Evolutionary conservation across 2,113 vertebrate genomes (phyloP), one percentile per base, ranked within the genome.

Genomic region (Prunella himalayana): DNA sequence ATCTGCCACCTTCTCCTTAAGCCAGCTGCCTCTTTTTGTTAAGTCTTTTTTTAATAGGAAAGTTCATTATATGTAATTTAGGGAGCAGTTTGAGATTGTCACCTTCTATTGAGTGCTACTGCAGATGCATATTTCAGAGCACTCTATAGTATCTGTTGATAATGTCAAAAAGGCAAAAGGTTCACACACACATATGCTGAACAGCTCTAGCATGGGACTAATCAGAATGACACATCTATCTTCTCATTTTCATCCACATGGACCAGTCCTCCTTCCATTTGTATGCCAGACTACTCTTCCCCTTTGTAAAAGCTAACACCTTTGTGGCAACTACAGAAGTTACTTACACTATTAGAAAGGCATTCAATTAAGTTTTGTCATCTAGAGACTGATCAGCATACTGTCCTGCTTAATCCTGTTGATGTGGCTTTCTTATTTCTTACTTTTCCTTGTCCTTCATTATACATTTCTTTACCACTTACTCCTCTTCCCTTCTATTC

Each of bases 11-110:
- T 96, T 96, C 80, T 96, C 90, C 82, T 88, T 86, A 75, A 92
- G 76, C 88, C 93, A 95, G 80, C 90, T 96, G 95, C 93, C 88
- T 94, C 72, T 88, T 92, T 95, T 95, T 96, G 92, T 96, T 90
- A 95, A 88, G 61, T 53, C 69, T 86, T 94, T 94, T 94, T 82
- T 91, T 79, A 94, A 94, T 82, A 94, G 65, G 61, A 88, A 95
- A 95, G 82, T 90, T 89, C 84, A 95, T 95, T 87, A 85, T 84
- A 82, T 28, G 73, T 59, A 76, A 91, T 91, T 87, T 87, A 93
- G 64, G 14, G 75, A 93, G 61, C 56, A 78, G 44, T 88, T 78
- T 84, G 60, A 90, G 68, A 88, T 31, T 92, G 76, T 76, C 88
- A 78, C 51, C 78, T 91, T 87, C 61, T 78, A 59, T 4, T 54